These are phyloP conservation scores for Apeira syringaria DNA, from an alignment of 2,888 invertebrate species.

Conservation along the genomic window DNA sequence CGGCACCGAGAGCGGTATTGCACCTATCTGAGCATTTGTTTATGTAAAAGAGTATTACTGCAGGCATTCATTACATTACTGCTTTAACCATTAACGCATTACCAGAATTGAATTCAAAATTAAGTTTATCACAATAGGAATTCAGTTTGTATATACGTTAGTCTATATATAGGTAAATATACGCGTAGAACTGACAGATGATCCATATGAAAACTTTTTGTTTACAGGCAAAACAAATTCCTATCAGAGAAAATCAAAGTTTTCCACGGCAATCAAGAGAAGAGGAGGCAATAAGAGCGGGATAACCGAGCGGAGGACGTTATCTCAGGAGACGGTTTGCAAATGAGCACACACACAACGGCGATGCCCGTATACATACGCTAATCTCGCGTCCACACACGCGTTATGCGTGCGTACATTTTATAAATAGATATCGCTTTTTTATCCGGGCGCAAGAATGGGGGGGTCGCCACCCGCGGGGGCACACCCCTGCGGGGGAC, in stretches of 20 bases:
- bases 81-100: conserved; percentile 56
- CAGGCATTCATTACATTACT: conserved; percentile 50
- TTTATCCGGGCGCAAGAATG: conserved; percentile 83
- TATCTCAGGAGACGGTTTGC: conserved; percentile 83
- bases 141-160: too few relatives aligned
- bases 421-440: conserved; percentile 84
- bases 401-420: conserved; percentile 74
- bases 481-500: conserved; percentile 77
- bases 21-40: conserved; percentile 47
- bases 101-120: conserved; percentile 35
- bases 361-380: conserved; percentile 57
- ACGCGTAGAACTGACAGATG: too few relatives aligned
- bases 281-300: conserved; percentile 81
- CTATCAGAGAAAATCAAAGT: conserved; percentile 70
- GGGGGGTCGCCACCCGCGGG: conserved; percentile 73
- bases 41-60: conserved; percentile 65
- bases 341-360: conserved; percentile 77
- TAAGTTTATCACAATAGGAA: too few relatives aligned
- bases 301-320: conserved; percentile 80
- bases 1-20: conserved; percentile 35
- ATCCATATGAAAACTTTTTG: too few relatives aligned
- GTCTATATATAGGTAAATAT: too few relatives aligned
- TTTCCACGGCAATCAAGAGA: conserved; percentile 79
- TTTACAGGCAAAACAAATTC: conserved; percentile 72
- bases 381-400: conserved; percentile 72